Base-by-base conservation (phyloP, 2,888 invertebrate genomes). In the Cheilosia vulpina region DNA sequence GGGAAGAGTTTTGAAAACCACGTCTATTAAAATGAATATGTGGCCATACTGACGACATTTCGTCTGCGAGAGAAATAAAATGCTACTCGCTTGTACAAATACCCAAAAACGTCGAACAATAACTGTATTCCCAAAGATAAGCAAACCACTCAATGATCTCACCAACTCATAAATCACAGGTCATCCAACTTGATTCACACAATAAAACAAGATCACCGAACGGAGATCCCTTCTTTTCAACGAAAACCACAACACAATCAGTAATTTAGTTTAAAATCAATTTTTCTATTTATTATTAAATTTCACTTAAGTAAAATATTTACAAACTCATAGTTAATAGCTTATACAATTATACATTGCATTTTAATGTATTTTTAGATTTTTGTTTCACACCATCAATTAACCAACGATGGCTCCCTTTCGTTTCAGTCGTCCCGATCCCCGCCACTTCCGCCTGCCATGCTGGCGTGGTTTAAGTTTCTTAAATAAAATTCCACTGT, bases 401-500 rank as follows among this genome's bases (percentile, higher is more conserved):
- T 34, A 78, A 17, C 58, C 62, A 15, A 66, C 41, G 5, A 63
- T 13, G 27, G 71, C 52, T 43, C 71, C 65, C 58, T 79, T 84
- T 41, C 65, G 75, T 13, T 65, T 65, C 2, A 52, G 47, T 41
- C 69, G 63, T 6, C 75, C 65, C 0, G 68, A 53, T 53, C 66
- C 71, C 50, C 63, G 75, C 84, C 84, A 84, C 58, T 75, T 75
- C 41, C 65, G 52, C 41, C 71, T 43, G 38, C 75, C 84, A 24
- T 52, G 69, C 11, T 58, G 53, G 7, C 84, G 79, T 13, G 84
- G 79, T n/a, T 79, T 75, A 0, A 84, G 31, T 43, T 84, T 84
- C 41, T 65, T 84, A n/a, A 84, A 84, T 13, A 84, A 15, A 47
- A 84, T 52, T 41, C 73, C 83, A 79, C 83, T 84, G 24, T 47